Conservation (phyloP, 2,113 vertebrate species). For the Zapornia atra region DNA sequence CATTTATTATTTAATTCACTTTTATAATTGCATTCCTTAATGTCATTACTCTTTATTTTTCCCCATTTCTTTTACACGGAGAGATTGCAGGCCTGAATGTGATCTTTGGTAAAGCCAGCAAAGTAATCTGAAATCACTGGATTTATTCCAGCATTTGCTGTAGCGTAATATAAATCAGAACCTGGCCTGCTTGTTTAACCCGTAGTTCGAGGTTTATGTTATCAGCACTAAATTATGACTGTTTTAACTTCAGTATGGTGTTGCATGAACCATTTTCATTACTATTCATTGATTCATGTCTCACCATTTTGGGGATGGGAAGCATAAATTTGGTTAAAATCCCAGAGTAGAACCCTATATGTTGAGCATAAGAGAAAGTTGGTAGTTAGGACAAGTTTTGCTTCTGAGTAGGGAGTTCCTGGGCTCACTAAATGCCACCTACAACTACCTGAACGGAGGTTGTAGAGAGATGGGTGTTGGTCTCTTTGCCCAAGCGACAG, state of each 20-base stretch:
- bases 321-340: neutral
- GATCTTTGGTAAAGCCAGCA: constrained; percentile 36
- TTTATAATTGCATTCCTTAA: constrained; percentile 59
- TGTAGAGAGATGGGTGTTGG: too few relatives aligned
- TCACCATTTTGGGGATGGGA: neutral
- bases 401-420: neutral
- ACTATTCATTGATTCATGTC: neutral
- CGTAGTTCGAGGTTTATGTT: neutral
- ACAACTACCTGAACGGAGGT: too few relatives aligned
- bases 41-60: constrained; percentile 44
- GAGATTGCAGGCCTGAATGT: constrained; percentile 21
- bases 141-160: constrained; percentile 31
- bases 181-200: neutral
- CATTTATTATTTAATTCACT: constrained; percentile 44
- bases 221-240: neutral
- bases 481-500: too few relatives aligned
- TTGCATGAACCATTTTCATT: neutral
- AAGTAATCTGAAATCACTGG: constrained; percentile 37
- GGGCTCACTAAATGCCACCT: neutral
- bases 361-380: neutral
- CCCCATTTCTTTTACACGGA: constrained; percentile 19
- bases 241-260: neutral
- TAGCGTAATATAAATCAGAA: neutral
- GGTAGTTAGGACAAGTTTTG: neutral
- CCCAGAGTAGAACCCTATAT: neutral